phyloP scores from a whole-genome alignment of 2,113 vertebrate species.

The Dunckerocampus dactyliophorus region DNA sequence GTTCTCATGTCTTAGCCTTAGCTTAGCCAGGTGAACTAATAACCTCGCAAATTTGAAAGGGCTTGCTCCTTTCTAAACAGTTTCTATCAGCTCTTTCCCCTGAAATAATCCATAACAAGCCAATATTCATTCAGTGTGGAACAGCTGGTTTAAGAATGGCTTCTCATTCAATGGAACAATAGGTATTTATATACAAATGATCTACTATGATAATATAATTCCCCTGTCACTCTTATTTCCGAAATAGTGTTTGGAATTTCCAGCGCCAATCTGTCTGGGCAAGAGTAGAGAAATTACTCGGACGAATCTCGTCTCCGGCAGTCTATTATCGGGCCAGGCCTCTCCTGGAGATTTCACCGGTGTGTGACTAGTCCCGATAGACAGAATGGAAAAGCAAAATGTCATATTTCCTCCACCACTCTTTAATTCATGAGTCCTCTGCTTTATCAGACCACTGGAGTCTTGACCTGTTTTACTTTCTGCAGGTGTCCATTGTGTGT shows the following conservation, averaged over 20 bases:
- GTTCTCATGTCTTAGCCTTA: no score
- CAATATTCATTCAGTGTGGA: constrained; percentile 40
- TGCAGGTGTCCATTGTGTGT: constrained; percentile 58
- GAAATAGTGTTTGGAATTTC: constrained; percentile 57
- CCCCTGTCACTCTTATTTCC: constrained; percentile 48
- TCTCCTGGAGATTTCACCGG: constrained; percentile 68
- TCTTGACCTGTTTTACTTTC: constrained; percentile 74
- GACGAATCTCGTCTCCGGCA: constrained; percentile 57
- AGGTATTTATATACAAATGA: constrained; percentile 54
- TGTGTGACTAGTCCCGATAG: constrained; percentile 64
- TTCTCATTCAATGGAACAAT: constrained; percentile 42
- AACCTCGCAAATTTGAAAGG: not conserved
- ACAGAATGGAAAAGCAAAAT: constrained; percentile 68
- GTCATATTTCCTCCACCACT: constrained; percentile 66
- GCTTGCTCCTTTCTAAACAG: not conserved
- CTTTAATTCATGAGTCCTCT: constrained; percentile 73
- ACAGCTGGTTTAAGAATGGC: constrained; percentile 36
- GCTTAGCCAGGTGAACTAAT: not conserved
- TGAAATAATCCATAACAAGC: constrained; percentile 49
- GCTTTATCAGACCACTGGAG: constrained; percentile 70
- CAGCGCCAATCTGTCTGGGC: constrained; percentile 48
- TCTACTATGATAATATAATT: constrained; percentile 59
- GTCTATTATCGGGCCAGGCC: constrained; percentile 65
- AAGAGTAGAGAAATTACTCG: constrained; percentile 56
- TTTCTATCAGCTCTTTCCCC: not conserved